Evolutionary conservation across 2,797 vertebrate species (phyloP).

Genomic region (Mus spretus): DNA sequence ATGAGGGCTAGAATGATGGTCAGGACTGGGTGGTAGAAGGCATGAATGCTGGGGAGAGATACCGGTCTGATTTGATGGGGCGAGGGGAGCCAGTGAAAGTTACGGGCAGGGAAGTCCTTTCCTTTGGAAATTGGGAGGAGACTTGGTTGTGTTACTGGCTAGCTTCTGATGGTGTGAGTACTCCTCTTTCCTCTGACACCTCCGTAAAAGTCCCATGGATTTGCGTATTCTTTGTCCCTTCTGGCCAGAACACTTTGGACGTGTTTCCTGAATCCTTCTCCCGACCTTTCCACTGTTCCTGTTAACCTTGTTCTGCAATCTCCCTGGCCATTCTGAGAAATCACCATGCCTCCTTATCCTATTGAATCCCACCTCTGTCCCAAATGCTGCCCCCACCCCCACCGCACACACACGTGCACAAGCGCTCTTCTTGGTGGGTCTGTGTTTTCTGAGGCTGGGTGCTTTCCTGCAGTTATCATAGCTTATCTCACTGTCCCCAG

Average conservation of each 20-base stretch:
- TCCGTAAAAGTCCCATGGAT: background rate
- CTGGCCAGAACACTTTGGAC: background rate
- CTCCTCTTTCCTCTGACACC: background rate
- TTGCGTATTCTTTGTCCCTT: background rate
- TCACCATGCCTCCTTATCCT: background rate
- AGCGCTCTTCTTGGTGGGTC: background rate
- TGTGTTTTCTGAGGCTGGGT: background rate
- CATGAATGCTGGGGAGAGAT: background rate
- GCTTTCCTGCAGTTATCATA: background rate
- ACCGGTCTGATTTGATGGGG: background rate
- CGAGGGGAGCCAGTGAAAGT: background rate
- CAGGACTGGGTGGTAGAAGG: background rate
- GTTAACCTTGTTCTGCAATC: background rate
- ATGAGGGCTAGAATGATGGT: background rate
- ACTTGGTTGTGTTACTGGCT: background rate
- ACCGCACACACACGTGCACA: background rate
- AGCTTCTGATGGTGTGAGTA: background rate
- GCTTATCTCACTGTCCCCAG: background rate
- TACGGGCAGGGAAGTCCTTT: background rate
- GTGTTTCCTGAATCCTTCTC: background rate
- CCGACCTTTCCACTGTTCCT: background rate
- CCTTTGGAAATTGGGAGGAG: background rate
- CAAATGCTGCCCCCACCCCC: background rate
- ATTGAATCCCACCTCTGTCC: background rate
- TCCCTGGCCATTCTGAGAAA: background rate